Percentiles rank a stretch among this genome's conserved stretches.
Evolutionary conservation across 2,113 vertebrate genomes (phyloP).

Genomic region (Campylomormyrus tamandua): DNA sequence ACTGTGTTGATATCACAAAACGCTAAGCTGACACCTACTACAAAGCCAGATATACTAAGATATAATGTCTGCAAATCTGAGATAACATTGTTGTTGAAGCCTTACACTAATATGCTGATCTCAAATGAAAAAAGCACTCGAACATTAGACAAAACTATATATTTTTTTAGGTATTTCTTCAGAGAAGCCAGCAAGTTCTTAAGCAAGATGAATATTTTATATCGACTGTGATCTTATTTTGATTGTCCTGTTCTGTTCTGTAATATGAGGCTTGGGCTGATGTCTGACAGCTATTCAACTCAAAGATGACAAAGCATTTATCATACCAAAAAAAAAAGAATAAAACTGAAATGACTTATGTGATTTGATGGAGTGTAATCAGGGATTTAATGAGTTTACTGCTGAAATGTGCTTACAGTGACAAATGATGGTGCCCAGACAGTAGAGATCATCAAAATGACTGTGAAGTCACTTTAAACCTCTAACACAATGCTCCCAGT

Average conservation of each 20-base stretch:
- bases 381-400: slow-evolving; percentile 2
- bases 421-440: neutral
- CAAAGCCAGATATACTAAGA: neutral
- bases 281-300: neutral
- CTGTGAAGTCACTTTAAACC: slow-evolving; percentile 8
- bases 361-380: slow-evolving; percentile 8
- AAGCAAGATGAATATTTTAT: neutral
- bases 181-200: neutral
- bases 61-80: neutral
- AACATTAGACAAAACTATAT: neutral
- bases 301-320: slow-evolving; percentile 11
- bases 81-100: neutral
- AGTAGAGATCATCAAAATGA: neutral
- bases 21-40: neutral
- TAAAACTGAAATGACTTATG: neutral
- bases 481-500: neutral
- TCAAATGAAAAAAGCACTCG: neutral
- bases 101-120: neutral
- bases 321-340: neutral
- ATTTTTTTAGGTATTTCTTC: neutral
- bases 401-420: neutral
- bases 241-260: neutral
- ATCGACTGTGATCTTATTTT: slow-evolving; percentile 1
- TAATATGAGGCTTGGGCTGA: neutral
- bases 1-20: neutral